Evolutionary conservation across 1,140 invertebrate species (phyloP), one percentile per base, ranked within the genome.

Genomic region (Cyclargus thomasi): DNA sequence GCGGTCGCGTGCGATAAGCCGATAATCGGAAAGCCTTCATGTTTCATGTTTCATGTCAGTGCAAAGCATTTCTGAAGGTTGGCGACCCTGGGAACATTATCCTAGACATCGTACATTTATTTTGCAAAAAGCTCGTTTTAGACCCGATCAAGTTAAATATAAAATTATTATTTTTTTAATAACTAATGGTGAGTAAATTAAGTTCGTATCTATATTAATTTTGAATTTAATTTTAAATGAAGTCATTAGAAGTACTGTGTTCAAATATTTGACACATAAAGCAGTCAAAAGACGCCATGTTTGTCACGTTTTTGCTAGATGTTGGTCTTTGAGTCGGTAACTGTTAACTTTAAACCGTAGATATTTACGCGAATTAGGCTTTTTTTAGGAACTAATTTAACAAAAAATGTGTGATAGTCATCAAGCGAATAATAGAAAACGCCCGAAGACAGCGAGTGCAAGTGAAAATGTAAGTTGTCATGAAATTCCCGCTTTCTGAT

Each of bases 231-330:
- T 47, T 36, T n/a, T 29, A 29, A 65, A 18, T 53, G 55, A 29
- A 57, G 64, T 65, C 47, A 64, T 55, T 20, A 57, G 22, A 35
- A 65, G 21, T 57, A 23, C 16, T 23, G 21, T 18, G 17, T 16
- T 55, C 47, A 23, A 53, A 53, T 22, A 63, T 53, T 16, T 65
- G 47, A 36, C 65, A 64, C 65, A 70, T 62, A n/a, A n/a, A n/a
- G 71, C 70, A 71, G 68, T 67, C 67, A 63, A 64, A 39, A 64
- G 83, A 79, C 83, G 85, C 85, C 85, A 88, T 88, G 78, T 86
- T 88, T 84, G 81, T 86, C 83, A 86, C 85, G 83, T 86, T 88
- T 88, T 88, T 81, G 73, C 77, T 70, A 82, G 73, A 83, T 76
- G 73, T 80, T 29, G 77, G 80, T 80, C 79, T 71, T 80, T 77